Evolutionary conservation across 2,888 invertebrate genomes (phyloP), one percentile per base, ranked within the genome.

Genomic region (Actias luna): DNA sequence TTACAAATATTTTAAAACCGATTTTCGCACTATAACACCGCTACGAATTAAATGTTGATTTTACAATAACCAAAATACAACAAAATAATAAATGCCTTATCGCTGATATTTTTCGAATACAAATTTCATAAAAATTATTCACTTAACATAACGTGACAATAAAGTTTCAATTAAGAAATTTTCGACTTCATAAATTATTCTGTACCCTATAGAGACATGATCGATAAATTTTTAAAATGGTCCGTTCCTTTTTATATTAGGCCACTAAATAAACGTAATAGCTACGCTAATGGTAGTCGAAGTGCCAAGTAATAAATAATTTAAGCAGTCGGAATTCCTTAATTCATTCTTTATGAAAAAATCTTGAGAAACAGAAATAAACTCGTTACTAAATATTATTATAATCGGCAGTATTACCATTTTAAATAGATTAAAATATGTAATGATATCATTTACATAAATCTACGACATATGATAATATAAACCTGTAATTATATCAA

Each of bases 271-370:
- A 57, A 29, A 57, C 31, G 33, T 57, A 31, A 50, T 50, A 59
- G 36, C 22, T 55, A 27, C 75, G 77, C 79, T 84, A 85, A 85
- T 83, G 80, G 82, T 72, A 73, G 73, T 72, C 73, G 75, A 80
- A 79, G 76, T 76, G 61, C 74, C 69, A 73, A 77, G 74, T 73
- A 72, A 80, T 85, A 83, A 86, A 84, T 83, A 78, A 82, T 83
- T 80, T 78, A 85, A 77, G 70, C 68, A 65, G 66, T 64, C 71
- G 69, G 73, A 70, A 78, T 78, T 82, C 46, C 46, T 12, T 50
- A 50, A 50, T 50, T 50, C 46, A 50, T 50, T 50, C 46, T 8
- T 50, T 50, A 50, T 50, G 22, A 50, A 50, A 50, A 22, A 50
- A 50, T 25, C 10, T 50, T 25, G 22, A 42, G 22, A 25, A 22